phyloP scores from a whole-genome alignment of 2,113 vertebrate genomes.

The Planiliza haematocheilus region DNA sequence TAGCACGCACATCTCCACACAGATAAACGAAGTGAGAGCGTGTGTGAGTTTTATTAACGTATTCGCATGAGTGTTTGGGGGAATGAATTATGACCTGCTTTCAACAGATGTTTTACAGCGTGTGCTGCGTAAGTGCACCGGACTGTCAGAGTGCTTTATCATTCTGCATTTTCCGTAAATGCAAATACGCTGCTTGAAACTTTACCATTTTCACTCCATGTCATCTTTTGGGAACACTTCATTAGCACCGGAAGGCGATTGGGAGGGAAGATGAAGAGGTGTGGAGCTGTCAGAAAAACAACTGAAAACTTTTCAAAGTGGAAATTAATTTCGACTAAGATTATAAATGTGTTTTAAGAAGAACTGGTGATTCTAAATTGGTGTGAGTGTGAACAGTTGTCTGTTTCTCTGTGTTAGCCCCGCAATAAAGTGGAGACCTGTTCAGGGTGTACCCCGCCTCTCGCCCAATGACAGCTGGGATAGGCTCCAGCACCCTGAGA shows the following conservation, averaged over 20 bases:
- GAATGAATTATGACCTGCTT: conserved; percentile 68
- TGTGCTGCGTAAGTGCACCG: conserved; percentile 59
- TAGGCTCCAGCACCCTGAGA: too few relatives aligned
- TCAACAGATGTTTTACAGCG: conserved; percentile 72
- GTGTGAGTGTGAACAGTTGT: too few relatives aligned
- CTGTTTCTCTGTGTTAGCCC: too few relatives aligned
- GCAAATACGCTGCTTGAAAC: conserved; percentile 64
- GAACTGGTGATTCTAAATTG: too few relatives aligned
- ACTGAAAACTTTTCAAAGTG: background rate
- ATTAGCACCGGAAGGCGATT: conserved; percentile 14
- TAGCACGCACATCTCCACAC: conserved; percentile 12
- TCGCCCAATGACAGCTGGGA: too few relatives aligned
- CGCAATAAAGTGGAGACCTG: too few relatives aligned
- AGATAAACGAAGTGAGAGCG: conserved; percentile 46
- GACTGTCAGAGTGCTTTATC: conserved; percentile 74
- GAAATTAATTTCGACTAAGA: conserved; percentile 7
- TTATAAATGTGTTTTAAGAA: background rate
- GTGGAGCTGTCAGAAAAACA: background rate
- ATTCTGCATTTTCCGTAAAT: conserved; percentile 67
- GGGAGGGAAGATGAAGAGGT: conserved; percentile 7
- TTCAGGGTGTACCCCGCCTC: too few relatives aligned
- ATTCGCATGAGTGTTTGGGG: conserved; percentile 45
- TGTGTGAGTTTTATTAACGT: conserved; percentile 39
- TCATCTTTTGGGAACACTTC: conserved; percentile 49
- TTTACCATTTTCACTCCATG: conserved; percentile 49